Conservation (phyloP, 2,113 vertebrate genomes). For the Anthoscopus minutus region DNA sequence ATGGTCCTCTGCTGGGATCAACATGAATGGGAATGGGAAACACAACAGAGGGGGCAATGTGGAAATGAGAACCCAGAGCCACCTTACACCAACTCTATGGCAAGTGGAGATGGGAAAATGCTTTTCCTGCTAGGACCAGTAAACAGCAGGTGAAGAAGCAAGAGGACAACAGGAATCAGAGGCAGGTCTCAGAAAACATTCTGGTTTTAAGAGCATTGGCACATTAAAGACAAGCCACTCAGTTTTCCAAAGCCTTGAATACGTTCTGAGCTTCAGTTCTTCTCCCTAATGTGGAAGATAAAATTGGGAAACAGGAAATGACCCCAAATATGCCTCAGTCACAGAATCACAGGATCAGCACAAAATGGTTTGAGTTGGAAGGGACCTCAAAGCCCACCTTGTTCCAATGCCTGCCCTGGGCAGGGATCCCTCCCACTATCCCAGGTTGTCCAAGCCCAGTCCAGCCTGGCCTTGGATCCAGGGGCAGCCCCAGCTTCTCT, state of each 20-base stretch:
- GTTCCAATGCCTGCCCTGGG: no score
- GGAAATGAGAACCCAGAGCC: not conserved
- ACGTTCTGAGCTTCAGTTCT: not conserved
- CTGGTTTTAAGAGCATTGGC: not conserved
- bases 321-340: not conserved
- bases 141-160: not conserved
- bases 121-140: not conserved
- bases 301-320: not conserved
- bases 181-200: not conserved
- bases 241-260: not conserved
- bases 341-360: not conserved
- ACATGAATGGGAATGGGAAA: accelerated
- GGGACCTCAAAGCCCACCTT: not conserved
- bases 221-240: not conserved
- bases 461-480: not conserved
- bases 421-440: not conserved
- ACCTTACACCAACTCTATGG: accelerated
- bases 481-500: not conserved
- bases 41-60: not conserved
- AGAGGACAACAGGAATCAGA: not conserved
- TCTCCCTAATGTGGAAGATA: not conserved
- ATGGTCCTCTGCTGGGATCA: accelerated
- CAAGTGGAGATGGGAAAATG: not conserved
- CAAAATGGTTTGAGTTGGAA: not conserved
- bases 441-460: accelerated